Conservation (phyloP, 2,797 vertebrate species). For the Tympanoctomys barrerae region DNA sequence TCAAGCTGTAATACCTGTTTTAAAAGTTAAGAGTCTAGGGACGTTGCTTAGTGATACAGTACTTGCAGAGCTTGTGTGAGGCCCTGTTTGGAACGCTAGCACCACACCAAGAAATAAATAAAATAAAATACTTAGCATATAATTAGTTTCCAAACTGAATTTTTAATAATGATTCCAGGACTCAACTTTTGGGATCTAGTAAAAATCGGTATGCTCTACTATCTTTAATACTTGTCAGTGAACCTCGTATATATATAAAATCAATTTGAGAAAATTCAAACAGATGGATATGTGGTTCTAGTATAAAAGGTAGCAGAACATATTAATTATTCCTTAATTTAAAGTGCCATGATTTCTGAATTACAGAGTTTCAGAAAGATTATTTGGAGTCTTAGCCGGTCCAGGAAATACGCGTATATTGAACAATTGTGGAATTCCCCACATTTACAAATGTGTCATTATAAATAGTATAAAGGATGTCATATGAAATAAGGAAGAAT, state of each 20-base stretch:
- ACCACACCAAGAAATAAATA: background rate
- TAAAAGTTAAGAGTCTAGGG: background rate
- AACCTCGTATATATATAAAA: background rate
- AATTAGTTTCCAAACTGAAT: background rate
- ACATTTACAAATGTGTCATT: conserved; percentile 59
- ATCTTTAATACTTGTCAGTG: conserved; percentile 26
- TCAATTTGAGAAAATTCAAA: conserved; percentile 47
- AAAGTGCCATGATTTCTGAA: conserved; percentile 23
- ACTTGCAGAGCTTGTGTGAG: background rate
- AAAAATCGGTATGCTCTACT: conserved; percentile 42
- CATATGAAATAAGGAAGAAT: conserved; percentile 63
- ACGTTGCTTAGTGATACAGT: background rate
- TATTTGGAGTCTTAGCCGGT: conserved; percentile 36
- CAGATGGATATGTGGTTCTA: background rate
- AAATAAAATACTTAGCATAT: background rate
- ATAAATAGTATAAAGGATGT: conserved; percentile 61
- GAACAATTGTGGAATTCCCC: conserved; percentile 51
- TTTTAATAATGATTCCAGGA: conserved; percentile 52
- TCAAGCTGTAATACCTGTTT: conserved; percentile 17
- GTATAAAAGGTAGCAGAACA: conserved; percentile 21
- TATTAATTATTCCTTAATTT: conserved; percentile 33
- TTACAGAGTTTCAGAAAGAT: conserved; percentile 15
- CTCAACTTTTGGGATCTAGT: background rate
- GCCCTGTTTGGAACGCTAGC: background rate
- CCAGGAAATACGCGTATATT: conserved; percentile 45